These are phyloP conservation scores for Drosophila mojavensis DNA, from an alignment of 1,140 invertebrate genomes.

Conservation along the genomic window DNA sequence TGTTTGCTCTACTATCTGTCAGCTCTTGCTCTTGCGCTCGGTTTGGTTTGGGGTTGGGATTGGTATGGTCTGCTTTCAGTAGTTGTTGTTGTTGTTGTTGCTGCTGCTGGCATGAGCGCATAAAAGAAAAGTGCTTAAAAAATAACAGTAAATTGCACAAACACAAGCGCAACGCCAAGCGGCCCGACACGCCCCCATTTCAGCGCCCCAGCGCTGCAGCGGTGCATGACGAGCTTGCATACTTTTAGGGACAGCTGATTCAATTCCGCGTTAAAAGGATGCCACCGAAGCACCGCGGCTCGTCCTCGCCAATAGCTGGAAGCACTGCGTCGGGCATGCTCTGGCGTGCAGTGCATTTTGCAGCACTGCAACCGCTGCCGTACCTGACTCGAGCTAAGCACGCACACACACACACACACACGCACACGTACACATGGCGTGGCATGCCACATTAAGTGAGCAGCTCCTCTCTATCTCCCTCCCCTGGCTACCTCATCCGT, in stretches of 20 bases:
- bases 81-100: constrained; percentile 16
- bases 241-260: constrained; percentile 77
- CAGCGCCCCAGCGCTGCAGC: constrained; percentile 21
- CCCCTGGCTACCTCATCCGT: background rate
- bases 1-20: constrained; percentile 43
- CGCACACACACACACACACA: constrained; percentile 18
- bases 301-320: constrained; percentile 28
- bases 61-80: background rate
- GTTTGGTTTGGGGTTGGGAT: too few species aligned
- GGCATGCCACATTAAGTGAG: background rate
- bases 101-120: constrained; percentile 44
- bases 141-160: constrained; percentile 80
- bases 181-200: constrained; percentile 25
- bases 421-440: background rate
- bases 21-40: constrained; percentile 3
- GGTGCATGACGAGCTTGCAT: constrained; percentile 77
- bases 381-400: constrained; percentile 41
- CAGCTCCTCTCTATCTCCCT: background rate
- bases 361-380: constrained; percentile 35
- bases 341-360: constrained; percentile 53
- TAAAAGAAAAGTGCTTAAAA: constrained; percentile 78
- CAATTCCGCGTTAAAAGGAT: constrained; percentile 51
- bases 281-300: constrained; percentile 14
- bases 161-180: constrained; percentile 39
- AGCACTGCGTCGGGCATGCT: constrained; percentile 20